Evolutionary conservation across 1,140 invertebrate species (phyloP).

Genomic region (Aphelinus certus): DNA sequence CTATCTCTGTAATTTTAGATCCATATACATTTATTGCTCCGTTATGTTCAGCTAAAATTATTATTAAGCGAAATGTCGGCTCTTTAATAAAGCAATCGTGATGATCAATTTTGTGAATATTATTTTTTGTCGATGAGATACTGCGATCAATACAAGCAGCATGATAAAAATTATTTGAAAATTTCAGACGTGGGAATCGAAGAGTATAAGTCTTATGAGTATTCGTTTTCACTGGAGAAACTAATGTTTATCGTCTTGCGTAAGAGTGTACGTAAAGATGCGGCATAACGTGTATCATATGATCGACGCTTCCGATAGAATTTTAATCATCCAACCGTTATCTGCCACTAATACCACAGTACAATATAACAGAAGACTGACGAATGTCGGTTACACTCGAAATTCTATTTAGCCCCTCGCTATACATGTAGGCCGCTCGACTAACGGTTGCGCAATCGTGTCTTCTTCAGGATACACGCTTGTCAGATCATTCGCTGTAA

Average conservation of each 20-base stretch:
- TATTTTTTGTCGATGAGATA: no score
- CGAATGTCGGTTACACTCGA: not conserved
- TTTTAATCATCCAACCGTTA: constrained; percentile 3
- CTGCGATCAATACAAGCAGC: no score
- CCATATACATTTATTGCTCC: no score
- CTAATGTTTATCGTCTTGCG: not conserved
- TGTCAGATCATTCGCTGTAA: not conserved
- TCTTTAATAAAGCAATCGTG: no score
- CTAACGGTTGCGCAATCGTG: constrained; percentile 6
- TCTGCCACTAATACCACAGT: not conserved
- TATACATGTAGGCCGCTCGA: not conserved
- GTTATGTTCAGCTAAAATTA: no score
- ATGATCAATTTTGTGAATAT: no score
- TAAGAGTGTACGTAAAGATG: not conserved
- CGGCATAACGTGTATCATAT: constrained; percentile 1
- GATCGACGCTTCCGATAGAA: not conserved
- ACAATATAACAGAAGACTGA: not conserved
- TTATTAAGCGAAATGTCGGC: no score
- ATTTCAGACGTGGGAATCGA: no score
- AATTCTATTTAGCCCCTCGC: constrained; percentile 4
- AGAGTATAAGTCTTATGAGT: no score
- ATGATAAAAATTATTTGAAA: no score
- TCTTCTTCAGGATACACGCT: constrained; percentile 5
- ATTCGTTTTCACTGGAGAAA: not conserved
- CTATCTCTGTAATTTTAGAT: not conserved